These are phyloP conservation scores for Drosophila pegasa DNA, from an alignment of 2,888 invertebrate genomes.

Conservation along the genomic window DNA sequence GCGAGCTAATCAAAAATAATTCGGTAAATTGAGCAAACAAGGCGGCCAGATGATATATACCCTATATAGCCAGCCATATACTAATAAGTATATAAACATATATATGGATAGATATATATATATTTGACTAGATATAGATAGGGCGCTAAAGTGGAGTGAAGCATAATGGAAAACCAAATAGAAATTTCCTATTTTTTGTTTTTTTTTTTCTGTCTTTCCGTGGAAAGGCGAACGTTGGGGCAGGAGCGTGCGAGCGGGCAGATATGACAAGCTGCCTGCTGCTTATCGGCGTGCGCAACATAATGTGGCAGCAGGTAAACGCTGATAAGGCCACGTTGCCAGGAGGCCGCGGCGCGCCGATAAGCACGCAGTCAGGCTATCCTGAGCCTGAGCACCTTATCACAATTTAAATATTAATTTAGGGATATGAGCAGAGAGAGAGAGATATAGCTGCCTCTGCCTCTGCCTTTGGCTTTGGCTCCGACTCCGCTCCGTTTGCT, in stretches of 20 bases:
- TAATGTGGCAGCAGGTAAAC: slow-evolving; percentile 62
- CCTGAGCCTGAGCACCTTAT: slow-evolving; percentile 63
- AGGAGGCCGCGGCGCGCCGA: slow-evolving; percentile 36
- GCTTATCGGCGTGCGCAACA: slow-evolving; percentile 54
- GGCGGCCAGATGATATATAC: slow-evolving; percentile 34
- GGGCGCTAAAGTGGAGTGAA: slow-evolving; percentile 26
- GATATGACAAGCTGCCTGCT: slow-evolving; percentile 23
- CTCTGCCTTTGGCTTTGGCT: slow-evolving; percentile 19
- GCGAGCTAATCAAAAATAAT: slow-evolving; percentile 69
- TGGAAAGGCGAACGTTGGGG: slow-evolving; percentile 23
- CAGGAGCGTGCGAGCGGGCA: slow-evolving; percentile 2
- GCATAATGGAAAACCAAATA: slow-evolving; percentile 74
- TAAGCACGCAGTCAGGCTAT: slow-evolving; percentile 51
- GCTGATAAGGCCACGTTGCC: slow-evolving; percentile 47
- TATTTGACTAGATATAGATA: slow-evolving; percentile 29
- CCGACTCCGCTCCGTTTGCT: slow-evolving; percentile 38
- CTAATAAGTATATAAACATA: background rate
- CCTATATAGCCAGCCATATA: slow-evolving; percentile 29
- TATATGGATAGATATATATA: background rate
- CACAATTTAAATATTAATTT: slow-evolving; percentile 77
- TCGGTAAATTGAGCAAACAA: slow-evolving; percentile 74
- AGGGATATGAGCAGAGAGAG: slow-evolving; percentile 55
- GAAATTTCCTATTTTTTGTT: slow-evolving; percentile 41
- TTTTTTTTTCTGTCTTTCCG: slow-evolving; percentile 42
- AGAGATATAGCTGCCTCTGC: slow-evolving; percentile 30